A percentile compares a stretch with the other conserved stretches of the same genome.
Conservation (phyloP, 2,888 invertebrate species). For the Yponomeuta cagnagella region DNA sequence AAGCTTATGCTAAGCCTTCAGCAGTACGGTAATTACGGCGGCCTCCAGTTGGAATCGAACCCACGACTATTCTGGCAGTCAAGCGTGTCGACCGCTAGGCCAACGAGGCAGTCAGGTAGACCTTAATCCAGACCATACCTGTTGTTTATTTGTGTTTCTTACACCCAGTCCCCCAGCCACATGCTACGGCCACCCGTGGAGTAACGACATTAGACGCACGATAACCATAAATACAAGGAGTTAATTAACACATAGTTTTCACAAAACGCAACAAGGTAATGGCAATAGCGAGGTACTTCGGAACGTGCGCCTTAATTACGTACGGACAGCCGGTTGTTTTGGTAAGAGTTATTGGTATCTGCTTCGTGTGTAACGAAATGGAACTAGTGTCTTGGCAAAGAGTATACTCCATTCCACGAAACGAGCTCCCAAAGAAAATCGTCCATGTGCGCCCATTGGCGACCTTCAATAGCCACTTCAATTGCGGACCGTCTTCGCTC, state of each 20-base stretch:
- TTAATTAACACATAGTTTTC: slow-evolving; percentile 9
- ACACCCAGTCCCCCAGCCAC: background rate
- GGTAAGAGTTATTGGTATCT: background rate
- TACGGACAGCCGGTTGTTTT: background rate
- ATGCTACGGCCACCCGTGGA: background rate
- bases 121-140: background rate
- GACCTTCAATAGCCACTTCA: too few species aligned
- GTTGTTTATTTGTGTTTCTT: background rate
- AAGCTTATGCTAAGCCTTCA: too few species aligned
- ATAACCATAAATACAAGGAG: background rate
- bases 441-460: too few species aligned
- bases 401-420: too few species aligned
- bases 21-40: too few species aligned
- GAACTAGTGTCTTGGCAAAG: background rate
- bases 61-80: too few species aligned
- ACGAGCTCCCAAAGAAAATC: too few species aligned
- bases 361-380: background rate
- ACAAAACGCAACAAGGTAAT: slow-evolving; percentile 2
- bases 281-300: background rate
- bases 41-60: too few species aligned
- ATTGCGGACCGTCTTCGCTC: too few species aligned
- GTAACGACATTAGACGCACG: background rate
- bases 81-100: too few species aligned
- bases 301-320: background rate
- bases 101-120: too few species aligned